Conservation (phyloP, 2,888 invertebrate genomes). For the Acanthopleura granulata region DNA sequence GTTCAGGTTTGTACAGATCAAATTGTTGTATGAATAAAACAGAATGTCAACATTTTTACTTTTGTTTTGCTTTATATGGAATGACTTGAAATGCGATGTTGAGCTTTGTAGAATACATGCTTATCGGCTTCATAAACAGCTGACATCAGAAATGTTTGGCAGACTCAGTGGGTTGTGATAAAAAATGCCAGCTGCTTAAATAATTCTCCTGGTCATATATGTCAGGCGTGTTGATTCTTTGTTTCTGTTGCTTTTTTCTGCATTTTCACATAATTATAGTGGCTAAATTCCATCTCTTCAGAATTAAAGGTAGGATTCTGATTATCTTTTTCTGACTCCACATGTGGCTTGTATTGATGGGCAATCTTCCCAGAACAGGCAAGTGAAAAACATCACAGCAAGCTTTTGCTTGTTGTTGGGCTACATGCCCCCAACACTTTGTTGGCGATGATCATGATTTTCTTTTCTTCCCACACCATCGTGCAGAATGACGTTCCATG, state of each 20-base stretch:
- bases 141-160: no score
- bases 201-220: no score
- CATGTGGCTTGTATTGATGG: neutral
- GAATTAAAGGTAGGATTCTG: no score
- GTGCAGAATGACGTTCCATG: neutral
- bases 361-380: slow-evolving; percentile 25
- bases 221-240: no score
- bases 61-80: neutral
- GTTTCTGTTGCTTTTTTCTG: no score
- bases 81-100: no score
- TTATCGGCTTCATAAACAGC: no score
- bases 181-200: no score
- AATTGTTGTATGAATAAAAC: neutral
- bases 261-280: no score
- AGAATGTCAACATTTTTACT: neutral
- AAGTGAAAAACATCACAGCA: slow-evolving; percentile 33
- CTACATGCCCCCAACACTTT: slow-evolving; percentile 28
- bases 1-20: neutral
- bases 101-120: no score
- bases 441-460: slow-evolving; percentile 29
- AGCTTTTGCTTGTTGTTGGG: slow-evolving; percentile 32
- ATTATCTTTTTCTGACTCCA: neutral
- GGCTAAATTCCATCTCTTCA: no score
- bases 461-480: neutral
- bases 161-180: no score